Conservation (phyloP, 2,797 vertebrate species). For the Rhinichthys osculus region DNA sequence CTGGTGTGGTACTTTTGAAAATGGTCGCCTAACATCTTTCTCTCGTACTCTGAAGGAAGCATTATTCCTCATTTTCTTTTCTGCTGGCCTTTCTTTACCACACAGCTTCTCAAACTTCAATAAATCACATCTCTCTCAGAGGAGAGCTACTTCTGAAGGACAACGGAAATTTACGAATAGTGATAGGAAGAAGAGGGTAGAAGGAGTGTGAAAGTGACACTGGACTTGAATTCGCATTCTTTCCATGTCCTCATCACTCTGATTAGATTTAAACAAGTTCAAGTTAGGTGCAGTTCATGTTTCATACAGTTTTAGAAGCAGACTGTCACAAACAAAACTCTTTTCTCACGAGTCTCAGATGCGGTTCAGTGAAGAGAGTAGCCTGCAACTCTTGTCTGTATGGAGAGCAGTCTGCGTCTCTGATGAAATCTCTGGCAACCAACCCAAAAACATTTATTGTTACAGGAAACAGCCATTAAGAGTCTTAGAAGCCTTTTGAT, state of each 20-base stretch:
- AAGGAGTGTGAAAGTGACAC: neutral
- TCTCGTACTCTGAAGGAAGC: neutral
- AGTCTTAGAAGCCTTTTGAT: neutral
- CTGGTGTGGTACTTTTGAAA: conserved; percentile 27
- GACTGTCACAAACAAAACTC: neutral
- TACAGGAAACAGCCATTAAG: neutral
- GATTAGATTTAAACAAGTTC: neutral
- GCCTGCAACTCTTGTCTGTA: neutral
- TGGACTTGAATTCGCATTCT: neutral
- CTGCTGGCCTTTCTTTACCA: neutral
- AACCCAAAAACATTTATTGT: neutral
- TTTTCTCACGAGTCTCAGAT: neutral
- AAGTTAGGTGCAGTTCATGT: neutral
- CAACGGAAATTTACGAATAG: neutral
- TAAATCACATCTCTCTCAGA: neutral
- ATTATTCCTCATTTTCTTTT: conserved; percentile 1
- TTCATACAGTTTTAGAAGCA: neutral
- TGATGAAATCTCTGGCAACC: conserved; percentile 19
- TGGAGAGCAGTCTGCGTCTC: neutral
- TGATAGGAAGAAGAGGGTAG: neutral
- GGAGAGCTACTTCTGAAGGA: neutral
- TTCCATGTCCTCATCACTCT: neutral
- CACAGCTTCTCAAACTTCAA: neutral
- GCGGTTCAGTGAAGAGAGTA: neutral
- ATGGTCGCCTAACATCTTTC: conserved; percentile 18